Base-by-base conservation (phyloP, 2,797 vertebrate genomes). In the Pelobates cultripes region DNA sequence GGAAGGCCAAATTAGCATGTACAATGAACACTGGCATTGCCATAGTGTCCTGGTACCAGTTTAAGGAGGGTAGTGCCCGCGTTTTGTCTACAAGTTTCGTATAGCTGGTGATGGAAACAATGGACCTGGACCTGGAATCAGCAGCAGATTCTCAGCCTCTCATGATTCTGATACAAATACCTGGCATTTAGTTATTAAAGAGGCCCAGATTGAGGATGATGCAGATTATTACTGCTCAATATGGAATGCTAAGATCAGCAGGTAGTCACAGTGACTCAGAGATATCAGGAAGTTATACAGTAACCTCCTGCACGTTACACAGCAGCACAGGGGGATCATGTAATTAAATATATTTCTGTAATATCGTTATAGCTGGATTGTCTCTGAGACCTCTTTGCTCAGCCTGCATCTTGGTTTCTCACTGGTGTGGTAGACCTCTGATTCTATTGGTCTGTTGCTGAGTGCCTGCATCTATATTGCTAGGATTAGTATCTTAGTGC, bases 151-250 rank as follows among this genome's bases (percentile, higher is more conserved):
- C 13, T 57, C 55, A 57, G 55, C 13, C 55, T 7, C 55, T 7
- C 55, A 2, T 12, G 13, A 57, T 57, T 57, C 55, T 57, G 55
- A 3, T 57, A 57, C 7, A 7, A 57, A 57, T 57, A 57, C 9
- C 55, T 12, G 55, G 14, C 55, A 57, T 57, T 57, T 57, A 47
- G 45, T 47, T 10, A 70, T 70, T 15, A 17, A 17, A 0, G 66
- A 17, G 15, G 12, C 10, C 4, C 42, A 75, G 41, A 0, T 6
- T 0, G 15, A 75, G 8, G 82, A 75, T 0, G 55, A 81, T 0
- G 47, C n/a, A 12, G 4, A 14, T 1, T 85, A 85, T 80, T 77
- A 77, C n/a, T 83, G 81, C 2, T 0, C 63, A 14, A 17, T 28
- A 2, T 80, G 70, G 3, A 57, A 57, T 4, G 57, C 44, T 3